Percentiles rank a stretch among this genome's conserved stretches.
Evolutionary conservation across 2,113 vertebrate genomes (phyloP).

Genomic region (Melanostigma gelatinosum): DNA sequence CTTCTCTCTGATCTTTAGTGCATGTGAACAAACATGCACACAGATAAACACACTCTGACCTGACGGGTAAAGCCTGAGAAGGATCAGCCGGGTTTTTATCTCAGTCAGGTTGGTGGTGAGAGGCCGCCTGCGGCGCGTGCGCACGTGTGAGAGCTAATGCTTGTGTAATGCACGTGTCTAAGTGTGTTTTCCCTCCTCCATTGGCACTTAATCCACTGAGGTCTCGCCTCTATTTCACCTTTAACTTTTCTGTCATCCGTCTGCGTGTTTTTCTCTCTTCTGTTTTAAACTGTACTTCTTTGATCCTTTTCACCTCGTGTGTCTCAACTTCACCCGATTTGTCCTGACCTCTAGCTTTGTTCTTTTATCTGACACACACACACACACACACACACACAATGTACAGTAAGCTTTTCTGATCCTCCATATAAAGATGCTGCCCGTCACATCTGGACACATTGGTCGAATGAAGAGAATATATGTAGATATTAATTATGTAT

Average conservation of each 20-base stretch:
- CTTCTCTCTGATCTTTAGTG: neutral
- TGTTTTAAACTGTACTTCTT: conserved; percentile 22
- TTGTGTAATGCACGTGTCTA: conserved; percentile 8
- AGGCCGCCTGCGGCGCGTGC: neutral
- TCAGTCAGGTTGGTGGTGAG: conserved; percentile 14
- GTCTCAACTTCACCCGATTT: neutral
- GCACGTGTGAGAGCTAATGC: conserved; percentile 35
- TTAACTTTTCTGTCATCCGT: neutral
- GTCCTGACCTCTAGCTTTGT: neutral
- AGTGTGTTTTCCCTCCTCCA: conserved; percentile 6
- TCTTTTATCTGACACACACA: conserved; percentile 11
- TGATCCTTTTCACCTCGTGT: neutral
- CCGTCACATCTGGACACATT: neutral
- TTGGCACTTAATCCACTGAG: conserved; percentile 27
- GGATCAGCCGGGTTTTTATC: conserved; percentile 54
- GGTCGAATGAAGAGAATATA: conserved; percentile 12
- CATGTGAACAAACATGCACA: neutral
- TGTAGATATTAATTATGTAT: neutral
- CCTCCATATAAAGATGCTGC: conserved; percentile 12
- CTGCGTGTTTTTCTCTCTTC: neutral
- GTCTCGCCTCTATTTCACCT: neutral
- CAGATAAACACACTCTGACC: conserved; percentile 35
- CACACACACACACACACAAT: conserved; percentile 3
- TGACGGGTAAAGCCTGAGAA: conserved; percentile 43
- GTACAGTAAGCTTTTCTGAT: conserved; percentile 6